These are phyloP conservation scores for Euglossa dilemma DNA, from an alignment of 1,140 invertebrate species.

Conservation along the genomic window DNA sequence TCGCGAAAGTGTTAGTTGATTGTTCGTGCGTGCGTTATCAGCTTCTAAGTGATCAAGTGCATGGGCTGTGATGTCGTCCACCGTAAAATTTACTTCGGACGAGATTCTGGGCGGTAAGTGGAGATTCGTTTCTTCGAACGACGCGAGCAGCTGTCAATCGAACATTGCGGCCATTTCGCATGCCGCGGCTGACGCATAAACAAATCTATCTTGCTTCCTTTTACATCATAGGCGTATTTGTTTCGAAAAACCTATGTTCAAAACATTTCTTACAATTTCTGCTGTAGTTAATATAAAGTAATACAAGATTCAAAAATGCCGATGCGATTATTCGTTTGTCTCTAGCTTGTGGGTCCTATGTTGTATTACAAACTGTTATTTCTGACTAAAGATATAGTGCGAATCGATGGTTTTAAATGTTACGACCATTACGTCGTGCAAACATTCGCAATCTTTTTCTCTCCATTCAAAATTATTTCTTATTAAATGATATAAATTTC, in stretches of 20 bases:
- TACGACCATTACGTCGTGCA: neutral
- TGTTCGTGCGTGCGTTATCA: neutral
- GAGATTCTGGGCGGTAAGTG: constrained; percentile 81
- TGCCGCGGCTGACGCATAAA: constrained; percentile 42
- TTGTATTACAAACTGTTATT: neutral
- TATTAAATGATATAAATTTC: neutral
- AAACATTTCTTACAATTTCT: neutral
- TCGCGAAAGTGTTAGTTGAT: neutral
- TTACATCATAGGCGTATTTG: constrained; percentile 1
- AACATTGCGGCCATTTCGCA: constrained; percentile 74
- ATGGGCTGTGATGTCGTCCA: constrained; percentile 74
- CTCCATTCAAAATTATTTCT: neutral
- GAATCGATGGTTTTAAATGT: neutral
- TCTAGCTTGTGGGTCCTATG: neutral
- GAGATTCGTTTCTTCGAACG: neutral
- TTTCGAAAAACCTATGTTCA: neutral
- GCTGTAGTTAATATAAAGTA: too few species aligned
- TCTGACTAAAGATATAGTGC: neutral
- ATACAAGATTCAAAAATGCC: constrained; percentile 14
- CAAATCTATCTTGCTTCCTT: constrained; percentile 23
- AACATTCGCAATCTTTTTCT: neutral
- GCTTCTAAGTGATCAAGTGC: constrained; percentile 35
- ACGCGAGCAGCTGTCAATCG: constrained; percentile 65
- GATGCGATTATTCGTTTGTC: constrained; percentile 6
- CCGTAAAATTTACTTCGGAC: constrained; percentile 78